Evolutionary conservation across 1,140 invertebrate genomes (phyloP), one percentile per base, ranked within the genome.

Genomic region (Drosophila novamexicana): DNA sequence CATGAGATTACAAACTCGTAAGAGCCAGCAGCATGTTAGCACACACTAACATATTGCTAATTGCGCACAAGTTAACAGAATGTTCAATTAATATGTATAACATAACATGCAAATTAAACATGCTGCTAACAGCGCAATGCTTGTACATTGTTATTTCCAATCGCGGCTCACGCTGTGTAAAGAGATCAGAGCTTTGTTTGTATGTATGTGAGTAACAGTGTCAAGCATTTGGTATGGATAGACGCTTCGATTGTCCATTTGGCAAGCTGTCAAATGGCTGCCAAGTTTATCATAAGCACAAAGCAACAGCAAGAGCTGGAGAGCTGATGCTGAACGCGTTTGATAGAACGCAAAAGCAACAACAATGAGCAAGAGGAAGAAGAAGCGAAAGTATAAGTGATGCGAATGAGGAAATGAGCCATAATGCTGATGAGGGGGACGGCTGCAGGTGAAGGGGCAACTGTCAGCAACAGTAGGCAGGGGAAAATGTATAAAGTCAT

Each of bases 361-460:
- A 22, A 16, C 10, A 14, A 42, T 54, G 39, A 63, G 39, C n/a
- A 32, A 45, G 8, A 39, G 12, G 18, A 53, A 37, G 29, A 39
- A 14, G 57, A 45, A 18, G 18, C 18, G 47, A 14, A 42, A 53
- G 53, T 45, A 44, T 44, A 32, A 52, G 29, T 52, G 63, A 18
- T 58, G 65, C 42, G 42, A 56, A 71, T 71, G 44, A 71, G 68
- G 68, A 71, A 71, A 37, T 65, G 10, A 18, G 32, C 8, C 7
- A 36, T 45, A 7, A 1, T 1, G 42, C 1, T 32, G 32, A 7
- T 2, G n/a, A 29, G 22, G 1, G 39, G n/a, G 6, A 2, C 8
- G 36, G 45, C 2, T 34, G n/a, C 3, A 34, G 49, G 1, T 34
- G 29, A 4, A 32, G 32, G 1, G 32, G 7, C 50, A 52, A n/a